Evolutionary conservation across 2,797 vertebrate species (phyloP).

Genomic region (Heteromormyrus szaboi): DNA sequence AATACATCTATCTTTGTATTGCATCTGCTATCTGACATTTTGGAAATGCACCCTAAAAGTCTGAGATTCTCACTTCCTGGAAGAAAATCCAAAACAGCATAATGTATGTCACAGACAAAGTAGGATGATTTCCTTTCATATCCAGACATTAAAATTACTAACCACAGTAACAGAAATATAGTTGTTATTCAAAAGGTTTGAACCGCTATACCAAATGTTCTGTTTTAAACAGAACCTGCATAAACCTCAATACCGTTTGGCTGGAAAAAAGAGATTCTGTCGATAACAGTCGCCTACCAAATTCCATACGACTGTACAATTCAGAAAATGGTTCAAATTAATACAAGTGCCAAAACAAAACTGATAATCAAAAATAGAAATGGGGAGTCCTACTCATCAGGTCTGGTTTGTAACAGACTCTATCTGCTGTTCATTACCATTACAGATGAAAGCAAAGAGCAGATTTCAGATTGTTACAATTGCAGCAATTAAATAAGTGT

Average conservation of each 20-base stretch:
- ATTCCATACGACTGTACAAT: not conserved
- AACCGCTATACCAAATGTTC: not conserved
- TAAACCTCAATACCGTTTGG: not conserved
- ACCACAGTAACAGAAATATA: not conserved
- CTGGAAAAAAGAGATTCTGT: not conserved
- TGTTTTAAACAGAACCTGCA: not conserved
- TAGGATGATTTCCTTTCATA: not conserved
- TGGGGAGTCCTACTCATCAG: conserved; percentile 44
- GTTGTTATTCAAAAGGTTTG: not conserved
- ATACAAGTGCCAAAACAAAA: conserved; percentile 8
- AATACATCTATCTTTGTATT: conserved; percentile 52
- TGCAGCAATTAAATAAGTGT: conserved; percentile 79
- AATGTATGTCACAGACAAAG: not conserved
- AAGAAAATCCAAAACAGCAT: not conserved
- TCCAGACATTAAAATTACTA: not conserved
- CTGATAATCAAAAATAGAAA: conserved; percentile 11
- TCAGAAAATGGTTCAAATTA: not conserved
- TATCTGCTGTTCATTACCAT: conserved; percentile 75
- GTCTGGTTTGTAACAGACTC: conserved; percentile 38
- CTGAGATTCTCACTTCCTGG: conserved; percentile 48
- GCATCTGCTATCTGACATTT: conserved; percentile 55
- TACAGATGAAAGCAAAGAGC: conserved; percentile 70
- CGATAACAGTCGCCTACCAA: not conserved
- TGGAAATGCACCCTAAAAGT: conserved; percentile 35
- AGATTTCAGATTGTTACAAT: conserved; percentile 71